Base-by-base conservation (phyloP, 2,113 vertebrate genomes). In the Phainopepla nitens region DNA sequence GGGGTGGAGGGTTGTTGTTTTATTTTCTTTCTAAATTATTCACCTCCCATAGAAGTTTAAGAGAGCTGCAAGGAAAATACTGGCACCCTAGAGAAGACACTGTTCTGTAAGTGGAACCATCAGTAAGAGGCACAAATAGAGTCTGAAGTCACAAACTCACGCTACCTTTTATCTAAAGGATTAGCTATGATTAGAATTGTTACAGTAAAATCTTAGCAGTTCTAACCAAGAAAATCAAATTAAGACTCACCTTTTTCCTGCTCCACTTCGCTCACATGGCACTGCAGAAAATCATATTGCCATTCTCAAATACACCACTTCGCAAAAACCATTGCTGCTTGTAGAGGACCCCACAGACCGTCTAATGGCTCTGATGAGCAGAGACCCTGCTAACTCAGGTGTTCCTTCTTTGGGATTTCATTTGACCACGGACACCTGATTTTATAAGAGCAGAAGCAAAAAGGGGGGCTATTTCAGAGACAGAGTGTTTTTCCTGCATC, bases 231-330 rank as follows among this genome's bases (percentile, higher is more conserved):
- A 79, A 88, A 82, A 70, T 10, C 8, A 79, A 65, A 66, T n/a
- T 66, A 84, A 65, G 15, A 19, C 44, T 60, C 10, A 41, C 13
- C 7, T 72, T 65, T 56, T 60, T 44, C 19, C 31, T 82, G 28
- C 6, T 1, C 9, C 8, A 2, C 29, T 13, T 92, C 36, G 50
- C 18, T 10, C 11, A 42, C 2, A 1, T 20, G 3, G 4, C 3
- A 31, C 44, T 54, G 2, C 25, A 28, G 50, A 68, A 68, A 39
- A 82, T n/a, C 16, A 10, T 24, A 13, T 24, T 83, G 0, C 8
- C 4, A 11, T 39, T 35, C 47, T 70, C 25, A n/a, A 7, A 1
- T 13, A 49, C 72, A 20, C 4, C 22, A 22, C 45, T 41, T 57
- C 14, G 6, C 16, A 76, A 84, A 91, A 47, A 3, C n/a, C 9